Base-by-base conservation (phyloP, 2,888 invertebrate species). In the Carterocephalus palaemon region DNA sequence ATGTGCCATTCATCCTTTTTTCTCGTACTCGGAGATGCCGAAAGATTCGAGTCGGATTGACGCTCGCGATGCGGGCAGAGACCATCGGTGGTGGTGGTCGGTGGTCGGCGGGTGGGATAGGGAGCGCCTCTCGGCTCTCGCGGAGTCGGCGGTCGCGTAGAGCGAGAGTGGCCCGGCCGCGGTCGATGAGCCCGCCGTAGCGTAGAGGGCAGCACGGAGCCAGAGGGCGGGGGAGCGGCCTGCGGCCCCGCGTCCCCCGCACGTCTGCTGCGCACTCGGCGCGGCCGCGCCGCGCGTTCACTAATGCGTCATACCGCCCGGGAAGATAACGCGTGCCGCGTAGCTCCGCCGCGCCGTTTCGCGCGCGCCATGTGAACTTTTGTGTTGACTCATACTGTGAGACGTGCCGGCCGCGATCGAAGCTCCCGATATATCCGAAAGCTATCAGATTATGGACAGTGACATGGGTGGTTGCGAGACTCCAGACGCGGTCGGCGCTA, bases 181-280 rank as follows among this genome's bases (percentile, higher is more conserved):
- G 84, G 83, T 84, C 84, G 84, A 84, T 83, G 84, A 83, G 84
- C 85, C 82, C 84, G 76, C 64, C 70, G 75, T 75, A 73, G 65
- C 70, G 72, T 75, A 82, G 82, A 80, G 74, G 73, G 71, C 43
- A 71, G 70, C 67, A 70, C 64, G 65, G 62, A 58, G 29, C 56
- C 49, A 53, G 57, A 71, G 73, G 72, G 70, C 23, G 75, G 67
- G 68, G 65, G 64, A 64, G 62, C 56, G 60, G 63, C 60, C 62
- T 61, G 51, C 60, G 51, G 37, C 54, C 59, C 70, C 74, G 56
- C 64, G 61, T 66, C 46, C 42, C 51, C 62, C 66, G 58, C 73
- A 71, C 75, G 72, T 57, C 65, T 71, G 75, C 75, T 71, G 81
- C 82, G 81, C 80, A 78, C 72, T 70, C 68, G 56, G 74, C 70